Percentiles rank a stretch among this genome's conserved stretches.
phyloP scores from a whole-genome alignment of 1,140 invertebrate species.

The Zophobas morio region DNA sequence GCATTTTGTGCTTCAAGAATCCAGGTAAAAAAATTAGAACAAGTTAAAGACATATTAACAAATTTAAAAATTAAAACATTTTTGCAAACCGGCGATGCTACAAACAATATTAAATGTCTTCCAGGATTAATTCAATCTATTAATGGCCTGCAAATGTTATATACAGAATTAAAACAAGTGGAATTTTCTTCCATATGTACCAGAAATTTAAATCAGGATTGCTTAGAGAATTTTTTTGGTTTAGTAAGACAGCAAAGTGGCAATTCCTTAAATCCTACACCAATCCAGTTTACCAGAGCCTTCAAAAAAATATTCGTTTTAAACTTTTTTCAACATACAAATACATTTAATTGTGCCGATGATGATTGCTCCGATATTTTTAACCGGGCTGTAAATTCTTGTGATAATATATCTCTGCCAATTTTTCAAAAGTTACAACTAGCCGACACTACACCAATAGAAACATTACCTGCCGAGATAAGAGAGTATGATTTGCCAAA shows the following conservation, averaged over 20 bases:
- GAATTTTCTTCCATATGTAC: not conserved
- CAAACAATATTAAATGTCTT: too few relatives aligned
- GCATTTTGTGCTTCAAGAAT: not conserved
- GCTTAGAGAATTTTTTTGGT: slow-evolving; percentile 45
- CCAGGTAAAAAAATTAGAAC: too few relatives aligned
- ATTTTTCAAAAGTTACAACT: too few relatives aligned
- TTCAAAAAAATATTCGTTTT: slow-evolving; percentile 40
- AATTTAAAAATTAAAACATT: too few relatives aligned
- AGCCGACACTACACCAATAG: too few relatives aligned
- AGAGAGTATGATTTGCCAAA: too few relatives aligned
- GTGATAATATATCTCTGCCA: too few relatives aligned
- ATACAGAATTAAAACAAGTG: not conserved
- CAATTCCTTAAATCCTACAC: slow-evolving; percentile 41
- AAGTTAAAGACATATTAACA: too few relatives aligned
- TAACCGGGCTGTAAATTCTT: too few relatives aligned
- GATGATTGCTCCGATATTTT: not conserved
- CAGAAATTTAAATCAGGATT: slow-evolving; percentile 39
- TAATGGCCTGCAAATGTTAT: not conserved
- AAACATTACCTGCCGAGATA: too few relatives aligned
- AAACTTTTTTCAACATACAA: too few relatives aligned
- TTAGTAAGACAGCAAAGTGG: slow-evolving; percentile 27
- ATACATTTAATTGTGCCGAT: slow-evolving; percentile 28
- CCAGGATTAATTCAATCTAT: not conserved
- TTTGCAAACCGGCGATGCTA: too few relatives aligned
- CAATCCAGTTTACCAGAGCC: slow-evolving; percentile 38